Base-by-base conservation (phyloP, 2,888 invertebrate genomes). In the Lymantria monacha region DNA sequence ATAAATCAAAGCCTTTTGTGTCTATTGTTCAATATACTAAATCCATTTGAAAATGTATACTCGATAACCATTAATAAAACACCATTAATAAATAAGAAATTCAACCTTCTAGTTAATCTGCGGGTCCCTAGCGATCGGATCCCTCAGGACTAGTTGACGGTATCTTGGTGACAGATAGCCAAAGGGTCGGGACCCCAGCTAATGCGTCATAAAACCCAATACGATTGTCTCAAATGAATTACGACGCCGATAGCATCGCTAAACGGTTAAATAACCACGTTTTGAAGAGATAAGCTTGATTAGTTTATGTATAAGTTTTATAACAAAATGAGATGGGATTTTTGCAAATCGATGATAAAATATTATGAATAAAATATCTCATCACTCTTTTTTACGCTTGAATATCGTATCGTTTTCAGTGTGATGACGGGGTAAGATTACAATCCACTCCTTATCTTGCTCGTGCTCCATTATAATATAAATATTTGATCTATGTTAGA, bases 121-220 rank as follows among this genome's bases (percentile, higher is more conserved):
- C 54, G 63, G 59, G 57, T 67, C 78, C 73, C 76, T 50, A 59
- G 71, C 69, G 76, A 60, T 53, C 54, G 53, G 55, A 55, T 80
- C 85, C 84, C 85, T 64, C 50, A 70, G 81, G 83, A 82, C 80
- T 79, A 81, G 74, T 83, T 81, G 86, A 83, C 87, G 81, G 79
- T 84, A 87, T 87, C 85, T 81, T 76, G 72, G 78, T 85, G 85
- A 85, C 81, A 81, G 85, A 83, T 83, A 83, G 75, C 80, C 65
- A 61, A 74, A 49, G 81, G 80, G 76, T 71, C 69, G 57, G 66
- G 52, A 59, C 57, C 74, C 76, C 79, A 66, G 63, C 70, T 87
- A 87, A 89, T 87, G 87, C 83, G 85, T 88, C 87, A 87, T 87
- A 89, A 88, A 85, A 83, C 84, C 81, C 73, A 75, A 79, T 75